Percentiles rank a stretch among this genome's conserved stretches.
Evolutionary conservation across 2,113 vertebrate species (phyloP).

Genomic region (Leptocoma aspasia): DNA sequence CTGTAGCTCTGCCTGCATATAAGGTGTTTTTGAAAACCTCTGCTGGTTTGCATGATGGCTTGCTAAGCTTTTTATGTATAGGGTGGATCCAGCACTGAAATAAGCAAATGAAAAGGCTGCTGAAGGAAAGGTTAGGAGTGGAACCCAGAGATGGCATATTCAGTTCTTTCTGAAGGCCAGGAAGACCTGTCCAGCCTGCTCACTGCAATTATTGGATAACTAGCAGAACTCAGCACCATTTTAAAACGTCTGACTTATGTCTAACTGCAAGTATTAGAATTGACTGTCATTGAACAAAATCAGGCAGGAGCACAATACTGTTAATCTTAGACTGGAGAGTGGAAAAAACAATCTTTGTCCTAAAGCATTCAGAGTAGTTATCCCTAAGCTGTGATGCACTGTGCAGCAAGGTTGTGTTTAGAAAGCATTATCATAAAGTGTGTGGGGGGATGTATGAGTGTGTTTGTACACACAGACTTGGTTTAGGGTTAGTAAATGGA

Average conservation of each 20-base stretch:
- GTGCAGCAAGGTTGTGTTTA: neutral
- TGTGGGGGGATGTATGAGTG: rapidly evolving
- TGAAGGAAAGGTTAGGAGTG: neutral
- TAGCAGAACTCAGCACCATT: neutral
- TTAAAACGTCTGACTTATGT: neutral
- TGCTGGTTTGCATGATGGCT: neutral
- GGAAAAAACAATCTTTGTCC: neutral
- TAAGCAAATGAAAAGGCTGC: conserved; percentile 20
- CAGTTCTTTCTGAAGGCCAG: neutral
- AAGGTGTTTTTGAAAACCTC: neutral
- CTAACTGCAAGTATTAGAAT: neutral
- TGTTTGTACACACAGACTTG: neutral
- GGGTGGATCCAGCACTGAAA: neutral
- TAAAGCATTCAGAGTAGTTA: neutral
- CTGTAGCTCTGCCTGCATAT: neutral
- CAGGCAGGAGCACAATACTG: neutral
- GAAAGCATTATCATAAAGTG: neutral
- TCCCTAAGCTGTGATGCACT: neutral
- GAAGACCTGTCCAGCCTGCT: conserved; percentile 5
- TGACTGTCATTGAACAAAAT: neutral
- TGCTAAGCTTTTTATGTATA: neutral
- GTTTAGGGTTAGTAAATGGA: neutral
- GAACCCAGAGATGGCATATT: neutral
- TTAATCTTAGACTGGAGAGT: neutral
- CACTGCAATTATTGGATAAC: neutral